Base-by-base conservation (phyloP, 1,140 invertebrate genomes). In the Ostrea edulis region DNA sequence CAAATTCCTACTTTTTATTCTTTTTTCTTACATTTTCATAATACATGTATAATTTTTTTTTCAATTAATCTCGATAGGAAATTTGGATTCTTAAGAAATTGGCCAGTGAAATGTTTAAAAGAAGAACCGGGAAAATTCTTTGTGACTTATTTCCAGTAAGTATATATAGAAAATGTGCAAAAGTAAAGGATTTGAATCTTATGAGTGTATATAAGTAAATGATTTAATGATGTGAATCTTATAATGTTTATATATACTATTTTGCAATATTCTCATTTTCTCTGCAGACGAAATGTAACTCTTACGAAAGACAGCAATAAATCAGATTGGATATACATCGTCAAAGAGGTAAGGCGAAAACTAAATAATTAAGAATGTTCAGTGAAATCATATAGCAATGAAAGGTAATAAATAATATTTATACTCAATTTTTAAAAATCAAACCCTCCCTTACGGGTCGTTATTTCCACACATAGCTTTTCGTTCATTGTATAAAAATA, bases 61-160 rank as follows among this genome's bases (percentile, higher is more conserved):
- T 81, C 25, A 81, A 29, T 22, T 81, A 22, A 8, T 14, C 14
- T 54, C 53, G 51, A n/a, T 53, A 83, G 82, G 44, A 83, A 83
- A 20, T 83, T 83, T 22, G 20, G 44, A 5, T 83, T 83, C 20
- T 7, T 83, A 20, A 22, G 82, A 83, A 22, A 53, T 12, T 83
- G 82, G 82, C 82, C 82, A 22, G 17, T 83, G 2, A 83, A 83
- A 53, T 52, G 17, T 53, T 25, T 83, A n/a, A 83, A 83, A 83
- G 82, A 83, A 11, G 82, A 83, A 52, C 82, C 82, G 12, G 82
- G 82, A 83, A 83, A 83, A 83, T 83, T 52, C 44, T 83, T 83
- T 25, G 52, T 83, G 22, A 83, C 82, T 11, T 83, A 83, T 83
- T 83, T 83, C 52, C 82, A 83, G 82, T 83, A 83, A 83, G 82